Conservation (phyloP, 2,113 vertebrate species). For the Nothocercus nigrocapillus region DNA sequence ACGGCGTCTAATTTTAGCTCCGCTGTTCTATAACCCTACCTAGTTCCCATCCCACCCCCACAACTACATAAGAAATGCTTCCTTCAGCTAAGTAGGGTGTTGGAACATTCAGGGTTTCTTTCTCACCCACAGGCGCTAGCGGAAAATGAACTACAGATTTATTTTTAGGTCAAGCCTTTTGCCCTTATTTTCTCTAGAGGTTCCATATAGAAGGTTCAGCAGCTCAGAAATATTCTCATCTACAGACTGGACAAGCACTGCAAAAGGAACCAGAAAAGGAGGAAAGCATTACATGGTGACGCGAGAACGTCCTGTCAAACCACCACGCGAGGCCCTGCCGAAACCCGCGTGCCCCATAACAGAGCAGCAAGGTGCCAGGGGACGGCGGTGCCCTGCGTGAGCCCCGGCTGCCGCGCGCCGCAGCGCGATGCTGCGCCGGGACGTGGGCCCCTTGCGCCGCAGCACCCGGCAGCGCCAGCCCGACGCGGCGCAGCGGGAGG, state of each 20-base stretch:
- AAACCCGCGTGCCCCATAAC: rapidly evolving
- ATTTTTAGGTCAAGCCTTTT: conserved; percentile 63
- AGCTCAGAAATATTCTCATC: neutral
- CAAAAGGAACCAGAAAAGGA: neutral
- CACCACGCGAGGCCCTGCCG: rapidly evolving
- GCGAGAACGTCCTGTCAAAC: rapidly evolving
- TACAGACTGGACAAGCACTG: neutral
- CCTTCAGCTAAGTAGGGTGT: conserved; percentile 63
- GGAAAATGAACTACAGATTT: conserved; percentile 60
- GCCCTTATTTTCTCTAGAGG: conserved; percentile 19
- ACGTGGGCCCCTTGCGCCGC: neutral
- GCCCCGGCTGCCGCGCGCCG: rapidly evolving
- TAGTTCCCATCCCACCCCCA: conserved; percentile 63
- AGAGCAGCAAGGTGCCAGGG: rapidly evolving
- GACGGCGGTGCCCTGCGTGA: neutral
- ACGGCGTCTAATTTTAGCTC: conserved; percentile 55
- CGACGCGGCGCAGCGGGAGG: too few relatives aligned
- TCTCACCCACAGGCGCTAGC: conserved; percentile 51
- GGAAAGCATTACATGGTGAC: neutral
- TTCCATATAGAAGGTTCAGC: neutral
- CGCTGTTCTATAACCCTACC: conserved; percentile 62
- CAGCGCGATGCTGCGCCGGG: rapidly evolving
- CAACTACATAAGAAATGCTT: conserved; percentile 62
- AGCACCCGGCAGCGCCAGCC: too few relatives aligned
- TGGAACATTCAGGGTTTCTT: conserved; percentile 41